phyloP scores from a whole-genome alignment of 2,113 vertebrate genomes.

The Cariama cristata region DNA sequence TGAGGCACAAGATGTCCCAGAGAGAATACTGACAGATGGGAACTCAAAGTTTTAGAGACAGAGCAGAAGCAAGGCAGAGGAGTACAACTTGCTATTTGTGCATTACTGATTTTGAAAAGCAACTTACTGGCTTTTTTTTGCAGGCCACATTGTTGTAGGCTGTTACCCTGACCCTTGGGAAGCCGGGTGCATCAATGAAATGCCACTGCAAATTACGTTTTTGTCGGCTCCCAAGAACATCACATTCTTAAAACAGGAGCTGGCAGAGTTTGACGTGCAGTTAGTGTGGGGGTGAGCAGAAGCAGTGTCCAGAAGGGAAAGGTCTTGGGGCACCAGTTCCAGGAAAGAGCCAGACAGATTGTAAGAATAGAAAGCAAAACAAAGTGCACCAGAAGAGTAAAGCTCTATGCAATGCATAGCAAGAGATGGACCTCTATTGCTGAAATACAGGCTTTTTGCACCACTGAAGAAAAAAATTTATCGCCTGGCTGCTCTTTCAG shows the following conservation, averaged over 20 bases:
- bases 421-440: background rate
- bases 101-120: background rate
- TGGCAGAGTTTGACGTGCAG: background rate
- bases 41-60: background rate
- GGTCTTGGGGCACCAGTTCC: background rate
- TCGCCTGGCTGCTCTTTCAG: background rate
- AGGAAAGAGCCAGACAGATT: background rate
- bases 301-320: constrained; percentile 17
- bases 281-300: background rate
- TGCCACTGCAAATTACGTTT: constrained; percentile 26
- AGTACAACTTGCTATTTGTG: background rate
- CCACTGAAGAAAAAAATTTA: background rate
- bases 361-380: constrained; percentile 26
- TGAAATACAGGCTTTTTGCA: background rate
- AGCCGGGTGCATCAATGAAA: background rate
- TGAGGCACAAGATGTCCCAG: background rate
- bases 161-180: constrained; percentile 20
- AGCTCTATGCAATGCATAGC: background rate
- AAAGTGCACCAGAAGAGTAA: background rate
- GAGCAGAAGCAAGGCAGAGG: background rate
- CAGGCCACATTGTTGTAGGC: constrained; percentile 23
- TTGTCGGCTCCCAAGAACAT: constrained; percentile 20
- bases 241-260: constrained; percentile 39
- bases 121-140: background rate
- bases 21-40: constrained; percentile 2